Conservation (phyloP, 92 coral and sea anemone species). For the Parazoanthus darwini region DNA sequence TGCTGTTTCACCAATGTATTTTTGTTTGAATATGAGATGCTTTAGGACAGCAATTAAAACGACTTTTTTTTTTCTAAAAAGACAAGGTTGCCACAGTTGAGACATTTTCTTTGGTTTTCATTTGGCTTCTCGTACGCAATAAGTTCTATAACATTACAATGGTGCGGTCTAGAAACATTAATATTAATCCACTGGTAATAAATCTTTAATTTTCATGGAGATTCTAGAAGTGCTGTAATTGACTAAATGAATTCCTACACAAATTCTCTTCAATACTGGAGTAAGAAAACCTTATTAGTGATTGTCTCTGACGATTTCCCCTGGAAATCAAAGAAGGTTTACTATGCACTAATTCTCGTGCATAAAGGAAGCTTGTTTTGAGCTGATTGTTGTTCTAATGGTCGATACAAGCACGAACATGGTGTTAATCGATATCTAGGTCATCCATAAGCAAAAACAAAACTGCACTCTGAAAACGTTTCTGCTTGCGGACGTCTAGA, state of each 20-base stretch:
- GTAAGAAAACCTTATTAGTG: not conserved
- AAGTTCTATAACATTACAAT: not conserved
- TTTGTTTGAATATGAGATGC: not conserved
- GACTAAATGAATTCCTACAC: not conserved
- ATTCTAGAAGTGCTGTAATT: not conserved
- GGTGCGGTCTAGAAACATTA: slow-evolving; percentile 14
- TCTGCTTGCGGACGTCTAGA: not conserved
- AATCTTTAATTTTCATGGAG: slow-evolving; percentile 13
- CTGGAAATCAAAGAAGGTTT: not conserved
- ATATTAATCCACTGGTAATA: slow-evolving; percentile 12
- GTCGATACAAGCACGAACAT: not conserved
- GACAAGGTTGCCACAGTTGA: not conserved
- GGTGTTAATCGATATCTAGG: not conserved
- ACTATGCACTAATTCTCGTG: not conserved
- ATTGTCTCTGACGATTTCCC: not conserved
- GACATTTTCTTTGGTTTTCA: not conserved
- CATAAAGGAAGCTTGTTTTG: not conserved
- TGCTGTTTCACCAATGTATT: not conserved
- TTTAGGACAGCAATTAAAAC: not conserved
- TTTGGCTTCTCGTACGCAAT: not conserved
- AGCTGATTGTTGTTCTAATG: not conserved
- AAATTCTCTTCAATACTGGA: not conserved
- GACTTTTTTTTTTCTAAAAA: not conserved
- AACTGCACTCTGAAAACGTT: not conserved
- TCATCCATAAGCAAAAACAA: not conserved